Evolutionary conservation across 2,888 invertebrate genomes (phyloP).

Genomic region (Gonocerus acuteangulatus): DNA sequence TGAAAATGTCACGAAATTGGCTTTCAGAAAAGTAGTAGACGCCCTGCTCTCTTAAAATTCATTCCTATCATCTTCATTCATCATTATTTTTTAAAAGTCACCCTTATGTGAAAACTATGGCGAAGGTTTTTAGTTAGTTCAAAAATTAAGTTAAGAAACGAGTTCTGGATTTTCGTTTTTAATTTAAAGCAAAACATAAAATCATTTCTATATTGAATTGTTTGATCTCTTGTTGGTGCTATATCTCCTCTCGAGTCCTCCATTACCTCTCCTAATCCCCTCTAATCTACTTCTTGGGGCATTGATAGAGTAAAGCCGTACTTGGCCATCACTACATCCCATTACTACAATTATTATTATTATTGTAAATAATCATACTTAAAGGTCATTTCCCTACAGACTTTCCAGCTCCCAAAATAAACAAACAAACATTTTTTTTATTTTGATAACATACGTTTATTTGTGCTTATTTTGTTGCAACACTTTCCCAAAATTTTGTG

Average conservation of each 20-base stretch:
- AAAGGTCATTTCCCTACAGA: slow-evolving; percentile 30
- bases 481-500: no score
- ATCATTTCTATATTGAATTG: no score
- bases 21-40: no score
- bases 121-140: no score
- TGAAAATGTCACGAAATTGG: no score
- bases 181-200: no score
- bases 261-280: slow-evolving; percentile 7
- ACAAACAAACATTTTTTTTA: not conserved
- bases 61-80: not conserved
- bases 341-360: not conserved
- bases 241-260: not conserved
- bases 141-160: no score
- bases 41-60: not conserved
- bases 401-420: slow-evolving; percentile 29
- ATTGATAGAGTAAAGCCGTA: slow-evolving; percentile 35
- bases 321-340: slow-evolving; percentile 12
- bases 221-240: no score
- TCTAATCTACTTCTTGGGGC: slow-evolving; percentile 29
- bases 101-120: slow-evolving; percentile 30
- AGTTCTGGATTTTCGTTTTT: no score
- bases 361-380: slow-evolving; percentile 1
- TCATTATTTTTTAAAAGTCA: not conserved
- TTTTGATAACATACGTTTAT: slow-evolving; percentile 2
- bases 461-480: no score